phyloP scores from a whole-genome alignment of 2,797 vertebrate species.

The Bothrops alternatus region DNA sequence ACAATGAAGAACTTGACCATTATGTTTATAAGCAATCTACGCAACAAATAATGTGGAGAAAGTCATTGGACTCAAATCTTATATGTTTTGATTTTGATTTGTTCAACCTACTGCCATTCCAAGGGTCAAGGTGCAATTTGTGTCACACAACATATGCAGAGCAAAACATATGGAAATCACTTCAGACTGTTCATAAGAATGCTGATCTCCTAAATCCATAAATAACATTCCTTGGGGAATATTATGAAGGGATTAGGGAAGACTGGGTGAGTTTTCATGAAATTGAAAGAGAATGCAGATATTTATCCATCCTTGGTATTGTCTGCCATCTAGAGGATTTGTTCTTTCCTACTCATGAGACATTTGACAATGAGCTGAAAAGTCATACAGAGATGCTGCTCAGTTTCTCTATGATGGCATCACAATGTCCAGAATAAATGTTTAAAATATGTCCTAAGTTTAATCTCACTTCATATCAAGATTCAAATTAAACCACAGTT shows the following conservation, averaged over 20 bases:
- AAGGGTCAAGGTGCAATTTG: not conserved
- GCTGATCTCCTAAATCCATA: not conserved
- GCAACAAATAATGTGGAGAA: not conserved
- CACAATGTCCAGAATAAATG: not conserved
- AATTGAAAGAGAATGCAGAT: not conserved
- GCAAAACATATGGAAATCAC: not conserved
- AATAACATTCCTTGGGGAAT: not conserved
- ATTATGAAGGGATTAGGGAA: not conserved
- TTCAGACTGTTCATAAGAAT: not conserved
- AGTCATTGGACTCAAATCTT: not conserved
- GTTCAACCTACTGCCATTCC: not conserved
- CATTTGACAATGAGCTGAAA: not conserved
- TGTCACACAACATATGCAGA: not conserved
- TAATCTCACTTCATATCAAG: not conserved
- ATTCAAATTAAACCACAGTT: not conserved
- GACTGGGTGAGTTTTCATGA: not conserved
- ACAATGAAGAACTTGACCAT: not conserved
- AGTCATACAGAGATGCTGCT: not conserved
- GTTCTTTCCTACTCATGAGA: not conserved
- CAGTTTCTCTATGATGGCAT: not conserved
- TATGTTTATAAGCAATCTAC: not conserved
- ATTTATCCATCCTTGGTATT: not conserved
- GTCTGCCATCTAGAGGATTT: constrained; percentile 7
- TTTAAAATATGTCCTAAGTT: not conserved
- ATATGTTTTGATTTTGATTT: not conserved